Conservation (phyloP, 2,888 invertebrate genomes). For the Globia sparganii region DNA sequence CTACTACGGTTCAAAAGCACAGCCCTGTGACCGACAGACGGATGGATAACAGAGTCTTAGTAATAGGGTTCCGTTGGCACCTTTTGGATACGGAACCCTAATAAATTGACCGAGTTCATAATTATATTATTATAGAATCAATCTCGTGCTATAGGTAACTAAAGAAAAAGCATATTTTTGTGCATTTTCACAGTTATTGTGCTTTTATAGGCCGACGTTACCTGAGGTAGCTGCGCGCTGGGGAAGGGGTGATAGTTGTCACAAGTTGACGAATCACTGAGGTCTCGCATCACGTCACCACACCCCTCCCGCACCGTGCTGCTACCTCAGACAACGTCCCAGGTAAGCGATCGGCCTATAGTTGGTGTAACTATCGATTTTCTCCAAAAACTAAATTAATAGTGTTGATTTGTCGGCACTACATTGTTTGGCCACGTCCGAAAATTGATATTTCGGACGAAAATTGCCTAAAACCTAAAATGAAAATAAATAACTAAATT, state of each 20-base stretch:
- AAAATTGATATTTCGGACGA: neutral
- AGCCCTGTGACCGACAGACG: neutral
- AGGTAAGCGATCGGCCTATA: too few relatives aligned
- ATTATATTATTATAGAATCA: neutral
- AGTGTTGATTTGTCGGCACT: neutral
- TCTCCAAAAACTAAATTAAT: neutral
- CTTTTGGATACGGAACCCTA: neutral
- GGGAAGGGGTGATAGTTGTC: too few relatives aligned
- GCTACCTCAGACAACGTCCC: too few relatives aligned
- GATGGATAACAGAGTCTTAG: neutral
- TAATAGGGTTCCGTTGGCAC: neutral
- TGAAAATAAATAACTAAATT: neutral
- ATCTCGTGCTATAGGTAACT: neutral
- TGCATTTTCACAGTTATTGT: neutral
- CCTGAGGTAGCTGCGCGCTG: too few relatives aligned
- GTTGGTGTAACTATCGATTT: neutral
- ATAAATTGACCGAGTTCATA: neutral
- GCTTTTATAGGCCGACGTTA: too few relatives aligned
- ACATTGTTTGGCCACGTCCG: neutral
- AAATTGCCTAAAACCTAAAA: neutral
- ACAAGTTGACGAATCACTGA: too few relatives aligned
- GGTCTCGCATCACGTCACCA: too few relatives aligned
- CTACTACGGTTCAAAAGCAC: neutral
- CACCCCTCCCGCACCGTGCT: too few relatives aligned
- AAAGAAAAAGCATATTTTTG: neutral